Base-by-base conservation (phyloP, 2,113 vertebrate species). In the Embiotoca jacksoni region DNA sequence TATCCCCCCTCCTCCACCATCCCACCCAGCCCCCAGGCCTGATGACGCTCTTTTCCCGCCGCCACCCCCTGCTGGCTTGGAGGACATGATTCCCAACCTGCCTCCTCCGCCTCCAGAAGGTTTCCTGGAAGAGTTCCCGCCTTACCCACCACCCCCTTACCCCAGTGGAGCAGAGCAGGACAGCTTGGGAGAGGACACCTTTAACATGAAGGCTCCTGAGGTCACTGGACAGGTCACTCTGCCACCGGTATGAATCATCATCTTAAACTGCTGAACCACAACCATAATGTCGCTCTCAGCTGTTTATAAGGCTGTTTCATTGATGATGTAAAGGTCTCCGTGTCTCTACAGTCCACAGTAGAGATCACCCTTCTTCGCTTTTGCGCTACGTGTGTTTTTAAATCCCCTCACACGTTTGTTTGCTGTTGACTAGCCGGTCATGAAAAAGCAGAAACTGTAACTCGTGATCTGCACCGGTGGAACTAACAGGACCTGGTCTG, bases 101-200 rank as follows among this genome's bases (percentile, higher is more conserved):
- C 85, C 95, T 0, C 92, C 94, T 52, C 93, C 94, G 0, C 94
- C 94, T 0, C 86, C 96, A 1, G 97, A 99, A 1, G 89, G 95
- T 15, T 98, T 96, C 82, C 80, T 95, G 78, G 98, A 99, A 78
- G 98, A 99, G 56, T 99, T 99, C 53, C 98, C 98, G 4, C 98
- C 98, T 0, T 99, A 99, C 81, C 98, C 98, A n/a, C 95, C 95
- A 1, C 98, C 98, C 0, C 98, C 98, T 0, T 98, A 98, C 1
- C 98, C 98, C 78, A 97, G 96, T 0, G 95, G 95, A 3, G 95
- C 94, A 16, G 98, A 98, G 14, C 95, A 96, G 2, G 97, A 99
- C 33, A 94, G 86, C 69, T 55, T 96, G 0, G 96, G 94, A 55
- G 97, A 99, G 61, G 97, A 99, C 83, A 88, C 90, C 0, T 93